A percentile compares a stretch with the other conserved stretches of the same genome.
Evolutionary conservation across 2,888 invertebrate genomes (phyloP).

Genomic region (Trissolcus brochymenae): DNA sequence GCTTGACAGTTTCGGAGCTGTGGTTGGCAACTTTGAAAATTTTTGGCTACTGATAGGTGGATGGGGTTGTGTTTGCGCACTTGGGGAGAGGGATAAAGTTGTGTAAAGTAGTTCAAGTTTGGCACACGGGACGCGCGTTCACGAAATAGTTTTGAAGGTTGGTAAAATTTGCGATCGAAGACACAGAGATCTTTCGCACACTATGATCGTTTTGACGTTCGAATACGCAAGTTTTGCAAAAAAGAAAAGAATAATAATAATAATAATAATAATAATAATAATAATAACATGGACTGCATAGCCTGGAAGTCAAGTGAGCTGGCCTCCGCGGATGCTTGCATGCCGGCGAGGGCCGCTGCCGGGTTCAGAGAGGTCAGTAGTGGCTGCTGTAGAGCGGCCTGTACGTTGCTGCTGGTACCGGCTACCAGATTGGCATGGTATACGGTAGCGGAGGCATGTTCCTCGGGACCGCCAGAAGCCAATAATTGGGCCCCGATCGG

Average conservation of each 20-base stretch:
- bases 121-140: not conserved
- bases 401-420: slow-evolving; percentile 73
- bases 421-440: slow-evolving; percentile 76
- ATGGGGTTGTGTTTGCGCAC: no score
- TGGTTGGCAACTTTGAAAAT: not conserved
- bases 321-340: slow-evolving; percentile 84
- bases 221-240: no score
- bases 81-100: no score
- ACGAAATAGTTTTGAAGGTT: not conserved
- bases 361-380: slow-evolving; percentile 72
- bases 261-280: no score
- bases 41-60: no score
- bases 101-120: not conserved
- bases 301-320: slow-evolving; percentile 93
- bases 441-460: slow-evolving; percentile 67
- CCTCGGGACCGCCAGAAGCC: slow-evolving; percentile 65
- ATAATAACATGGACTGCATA: slow-evolving; percentile 97
- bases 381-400: slow-evolving; percentile 73
- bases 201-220: not conserved
- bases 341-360: slow-evolving; percentile 79
- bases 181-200: not conserved
- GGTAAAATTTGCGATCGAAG: not conserved
- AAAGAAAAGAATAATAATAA: no score
- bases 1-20: not conserved
- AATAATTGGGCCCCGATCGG: slow-evolving; percentile 76